phyloP scores from a whole-genome alignment of 2,888 invertebrate species.

The Volucella bombylans region DNA sequence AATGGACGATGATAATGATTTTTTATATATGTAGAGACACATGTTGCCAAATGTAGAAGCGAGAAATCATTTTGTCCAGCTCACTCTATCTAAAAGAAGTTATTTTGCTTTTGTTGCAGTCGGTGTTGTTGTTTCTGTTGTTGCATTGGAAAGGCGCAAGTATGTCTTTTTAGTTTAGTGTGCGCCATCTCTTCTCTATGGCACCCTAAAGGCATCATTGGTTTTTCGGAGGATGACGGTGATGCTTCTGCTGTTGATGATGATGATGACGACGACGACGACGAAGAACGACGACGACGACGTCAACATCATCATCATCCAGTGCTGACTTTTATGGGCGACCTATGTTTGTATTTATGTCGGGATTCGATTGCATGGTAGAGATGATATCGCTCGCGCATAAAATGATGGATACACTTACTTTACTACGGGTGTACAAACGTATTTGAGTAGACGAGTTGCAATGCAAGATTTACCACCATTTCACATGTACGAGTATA shows the following conservation, averaged over 20 bases:
- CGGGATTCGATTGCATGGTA: slow-evolving; percentile 68
- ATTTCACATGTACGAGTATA: slow-evolving; percentile 20
- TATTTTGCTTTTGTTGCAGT: slow-evolving; percentile 35
- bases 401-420: slow-evolving; percentile 62
- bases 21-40: slow-evolving; percentile 39
- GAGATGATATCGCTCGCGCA: slow-evolving; percentile 63
- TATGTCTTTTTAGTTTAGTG: slow-evolving; percentile 70
- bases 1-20: slow-evolving; percentile 48
- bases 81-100: slow-evolving; percentile 54
- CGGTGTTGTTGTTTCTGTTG: slow-evolving; percentile 24
- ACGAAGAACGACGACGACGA: slow-evolving; percentile 52
- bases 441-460: not conserved
- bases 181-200: slow-evolving; percentile 68
- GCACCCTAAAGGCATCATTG: slow-evolving; percentile 29
- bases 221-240: slow-evolving; percentile 21
- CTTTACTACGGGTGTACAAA: slow-evolving; percentile 18
- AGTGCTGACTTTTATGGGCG: slow-evolving; percentile 72
- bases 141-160: slow-evolving; percentile 54
- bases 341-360: slow-evolving; percentile 74
- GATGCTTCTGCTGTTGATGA: too few species aligned
- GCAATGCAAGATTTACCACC: slow-evolving; percentile 24
- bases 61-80: slow-evolving; percentile 74
- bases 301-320: slow-evolving; percentile 73
- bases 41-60: slow-evolving; percentile 67
- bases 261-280: slow-evolving; percentile 7